Base-by-base conservation (phyloP, 2,888 invertebrate genomes). In the Harpalus rubripes region DNA sequence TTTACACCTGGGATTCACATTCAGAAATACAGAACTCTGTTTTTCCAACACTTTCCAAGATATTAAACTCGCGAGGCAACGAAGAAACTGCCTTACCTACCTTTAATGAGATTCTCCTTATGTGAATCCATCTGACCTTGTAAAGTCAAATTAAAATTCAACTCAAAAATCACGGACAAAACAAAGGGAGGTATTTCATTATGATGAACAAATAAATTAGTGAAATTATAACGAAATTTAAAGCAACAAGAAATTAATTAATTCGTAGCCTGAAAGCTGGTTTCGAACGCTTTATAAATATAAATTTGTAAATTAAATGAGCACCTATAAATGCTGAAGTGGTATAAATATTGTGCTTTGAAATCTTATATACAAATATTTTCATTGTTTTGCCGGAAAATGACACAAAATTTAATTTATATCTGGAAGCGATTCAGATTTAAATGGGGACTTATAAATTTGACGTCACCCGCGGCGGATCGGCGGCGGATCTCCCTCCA, bases 1-100 rank as follows among this genome's bases (percentile, higher is more conserved):
- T 78, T 78, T 78, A 32, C 78, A 78, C 59, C 56, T 78, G 78
- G 78, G 78, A 78, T 78, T 78, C 59, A 59, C 22, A 26, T 58
- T 58, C 52, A 44, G 18, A 52, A 16, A 7, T n/a, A 1, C 44
- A 52, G 22, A 7, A 15, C 5, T 44, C 41, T 74, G 44, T 74
- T 74, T 74, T 74, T 52, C n/a, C n/a, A 74, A 44, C 22, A 74
- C 74, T 74, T 74, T 74, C 52, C 74, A 74, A 74, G 74, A 74
- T 74, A 74, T 74, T 74, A 74, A 74, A 74, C 22, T 74, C 52
- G 22, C 74, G 39, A 68, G 12, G 32, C 5, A 32, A 39, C 32
- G 32, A n/a, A 39, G 39, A 68, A 26, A 22, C 26, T 63, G 12
- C 12, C 63, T 12, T n/a, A 63, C 61, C 18, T 0, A 26, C 26